Conservation (phyloP, 2,113 vertebrate species). For the Oriolus oriolus region DNA sequence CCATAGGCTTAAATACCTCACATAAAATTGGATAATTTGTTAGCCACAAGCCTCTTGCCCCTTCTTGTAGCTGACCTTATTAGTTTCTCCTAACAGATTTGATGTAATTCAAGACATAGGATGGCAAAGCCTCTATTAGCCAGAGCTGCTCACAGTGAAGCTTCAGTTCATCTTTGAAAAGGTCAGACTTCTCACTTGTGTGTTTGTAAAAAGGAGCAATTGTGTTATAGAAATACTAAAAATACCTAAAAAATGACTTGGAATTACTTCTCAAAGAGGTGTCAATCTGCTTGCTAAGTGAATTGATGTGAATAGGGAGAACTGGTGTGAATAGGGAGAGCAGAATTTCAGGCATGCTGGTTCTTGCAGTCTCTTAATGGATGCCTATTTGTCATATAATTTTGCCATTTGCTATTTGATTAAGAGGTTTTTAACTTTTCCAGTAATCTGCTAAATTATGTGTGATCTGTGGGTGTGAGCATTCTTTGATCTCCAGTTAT, state of each 20-base stretch:
- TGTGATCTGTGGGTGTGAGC: neutral
- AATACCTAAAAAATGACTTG: neutral
- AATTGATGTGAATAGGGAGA: neutral
- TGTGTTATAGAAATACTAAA: neutral
- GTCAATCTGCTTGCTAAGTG: neutral
- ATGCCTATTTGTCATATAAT: slow-evolving; percentile 13
- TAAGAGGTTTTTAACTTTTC: slow-evolving; percentile 1
- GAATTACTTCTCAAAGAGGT: neutral
- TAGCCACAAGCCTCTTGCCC: neutral
- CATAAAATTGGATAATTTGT: neutral
- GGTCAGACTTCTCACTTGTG: slow-evolving; percentile 22
- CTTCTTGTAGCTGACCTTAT: neutral
- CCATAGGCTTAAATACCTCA: neutral
- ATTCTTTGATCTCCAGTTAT: slow-evolving; percentile 10
- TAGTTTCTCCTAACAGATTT: neutral
- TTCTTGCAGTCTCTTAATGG: neutral
- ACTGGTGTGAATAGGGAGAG: neutral
- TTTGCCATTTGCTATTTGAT: slow-evolving; percentile 25
- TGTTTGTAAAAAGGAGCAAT: neutral
- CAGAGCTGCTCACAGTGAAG: neutral
- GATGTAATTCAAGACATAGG: neutral
- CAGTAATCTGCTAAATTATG: slow-evolving; percentile 13
- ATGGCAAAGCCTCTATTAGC: neutral
- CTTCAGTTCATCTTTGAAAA: slow-evolving; percentile 18
- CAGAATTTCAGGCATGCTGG: neutral